phyloP scores from a whole-genome alignment of 2,797 vertebrate genomes.

The Sebastes minor region DNA sequence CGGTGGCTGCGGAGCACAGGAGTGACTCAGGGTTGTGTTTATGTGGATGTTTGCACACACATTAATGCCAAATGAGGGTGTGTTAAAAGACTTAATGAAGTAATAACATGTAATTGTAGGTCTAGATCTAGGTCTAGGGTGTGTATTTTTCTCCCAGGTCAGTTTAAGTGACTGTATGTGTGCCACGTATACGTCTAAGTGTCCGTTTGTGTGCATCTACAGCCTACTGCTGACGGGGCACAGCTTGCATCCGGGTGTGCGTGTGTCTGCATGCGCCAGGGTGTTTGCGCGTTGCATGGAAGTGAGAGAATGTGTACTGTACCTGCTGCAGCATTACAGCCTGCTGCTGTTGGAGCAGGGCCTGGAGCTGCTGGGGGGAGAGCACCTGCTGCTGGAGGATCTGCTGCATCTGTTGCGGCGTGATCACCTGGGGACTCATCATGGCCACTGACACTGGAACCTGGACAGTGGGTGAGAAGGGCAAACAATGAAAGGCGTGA shows the following conservation, averaged over 20 bases:
- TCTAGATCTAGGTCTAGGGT: neutral
- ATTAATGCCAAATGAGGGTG: neutral
- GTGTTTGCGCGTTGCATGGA: neutral
- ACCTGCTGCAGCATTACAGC: conserved; percentile 99
- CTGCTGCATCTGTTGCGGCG: conserved; percentile 99
- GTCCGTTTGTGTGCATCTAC: neutral
- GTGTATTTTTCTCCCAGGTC: neutral
- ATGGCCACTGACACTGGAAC: conserved; percentile 99
- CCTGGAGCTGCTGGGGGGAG: conserved; percentile 98
- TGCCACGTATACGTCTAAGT: neutral
- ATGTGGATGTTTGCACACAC: neutral
- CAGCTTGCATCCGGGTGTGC: neutral
- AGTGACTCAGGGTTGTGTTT: conserved; percentile 42
- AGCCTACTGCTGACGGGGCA: neutral
- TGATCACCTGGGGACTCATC: conserved; percentile 99
- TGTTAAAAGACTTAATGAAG: neutral
- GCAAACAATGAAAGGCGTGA: conserved; percentile 15
- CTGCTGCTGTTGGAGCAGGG: conserved; percentile 98
- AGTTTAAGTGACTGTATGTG: neutral
- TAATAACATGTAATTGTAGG: neutral
- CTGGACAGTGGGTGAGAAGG: conserved; percentile 70
- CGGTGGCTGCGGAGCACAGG: neutral
- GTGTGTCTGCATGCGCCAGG: conserved; percentile 18
- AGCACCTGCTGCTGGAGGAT: conserved; percentile 99
- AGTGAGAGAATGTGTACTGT: conserved; percentile 48